Percentiles rank a stretch among this genome's conserved stretches.
Conservation (phyloP, 2,113 vertebrate genomes). For the Actenoides hombroni region DNA sequence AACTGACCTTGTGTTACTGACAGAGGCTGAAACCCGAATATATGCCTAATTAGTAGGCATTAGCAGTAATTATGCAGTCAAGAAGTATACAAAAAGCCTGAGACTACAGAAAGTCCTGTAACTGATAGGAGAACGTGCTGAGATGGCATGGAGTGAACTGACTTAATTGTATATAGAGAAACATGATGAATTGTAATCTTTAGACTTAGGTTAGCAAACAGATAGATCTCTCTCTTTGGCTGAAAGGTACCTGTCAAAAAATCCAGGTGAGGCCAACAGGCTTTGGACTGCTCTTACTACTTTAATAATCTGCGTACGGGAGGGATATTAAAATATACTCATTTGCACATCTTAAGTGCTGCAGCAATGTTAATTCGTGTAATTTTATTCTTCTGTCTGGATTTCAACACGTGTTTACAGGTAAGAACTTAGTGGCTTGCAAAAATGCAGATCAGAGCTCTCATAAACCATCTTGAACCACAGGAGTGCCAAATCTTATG, state of each 20-base stretch:
- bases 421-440: background rate
- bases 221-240: background rate
- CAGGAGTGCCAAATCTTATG: background rate
- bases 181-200: background rate
- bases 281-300: background rate
- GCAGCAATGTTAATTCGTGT: background rate
- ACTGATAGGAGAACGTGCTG: background rate
- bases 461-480: background rate
- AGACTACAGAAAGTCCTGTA: background rate
- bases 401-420: background rate
- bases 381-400: background rate
- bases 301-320: background rate
- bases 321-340: background rate
- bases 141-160: background rate
- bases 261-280: background rate
- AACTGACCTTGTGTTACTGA: accelerated
- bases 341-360: background rate
- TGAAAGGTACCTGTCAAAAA: background rate
- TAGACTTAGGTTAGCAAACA: background rate
- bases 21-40: background rate
- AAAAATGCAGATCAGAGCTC: background rate
- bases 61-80: background rate
- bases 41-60: background rate
- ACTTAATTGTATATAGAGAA: background rate
- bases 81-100: background rate